Evolutionary conservation across 2,113 vertebrate species (phyloP), one percentile per base, ranked within the genome.

Genomic region (Himantopus leucocephalus): DNA sequence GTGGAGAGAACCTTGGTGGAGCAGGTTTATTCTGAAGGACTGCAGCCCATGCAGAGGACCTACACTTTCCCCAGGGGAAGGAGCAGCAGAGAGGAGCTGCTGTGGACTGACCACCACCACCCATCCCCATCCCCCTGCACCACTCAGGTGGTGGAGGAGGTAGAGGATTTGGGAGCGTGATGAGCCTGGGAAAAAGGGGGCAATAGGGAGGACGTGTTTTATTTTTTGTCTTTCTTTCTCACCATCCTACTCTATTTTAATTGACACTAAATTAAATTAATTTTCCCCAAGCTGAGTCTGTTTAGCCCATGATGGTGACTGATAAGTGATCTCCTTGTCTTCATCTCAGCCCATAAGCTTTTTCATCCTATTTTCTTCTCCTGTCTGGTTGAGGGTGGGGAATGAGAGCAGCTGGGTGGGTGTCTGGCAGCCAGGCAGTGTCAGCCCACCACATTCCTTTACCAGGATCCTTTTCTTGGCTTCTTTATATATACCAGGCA

Each of bases 81-180:
- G 17, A 66, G 67, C 9, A 22, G 26, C 72, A 83, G 52, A 50
- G 29, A 56, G 3, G 16, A 64, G 11, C 18, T 63, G 9, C n/a
- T 76, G 26, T 9, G 43, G 20, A 32, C 32, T 47, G 11, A 47
- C 37, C 16, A 24, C 20, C 13, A 20, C 17, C 10, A 26, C 21
- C 13, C 5, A n/a, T 45, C 12, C 21, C 13, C 5, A n/a, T 45
- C 15, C 9, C 5, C 17, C 34, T 56, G 47, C 1, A 2, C 15
- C 3, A 2, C 22, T 37, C 18, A 8, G 26, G 55, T 39, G 20
- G 34, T 4, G 5, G 47, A 68, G 18, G 17, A 48, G 14, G 27
- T 27, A 72, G 43, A 55, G 26, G 12, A 56, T 19, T 5, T 10
- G 2, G 12, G 29, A 66, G 10, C 17, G 4, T 8, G 26, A 6